Conservation (phyloP, 2,888 invertebrate genomes). For the Sphaeridia pumilis region DNA sequence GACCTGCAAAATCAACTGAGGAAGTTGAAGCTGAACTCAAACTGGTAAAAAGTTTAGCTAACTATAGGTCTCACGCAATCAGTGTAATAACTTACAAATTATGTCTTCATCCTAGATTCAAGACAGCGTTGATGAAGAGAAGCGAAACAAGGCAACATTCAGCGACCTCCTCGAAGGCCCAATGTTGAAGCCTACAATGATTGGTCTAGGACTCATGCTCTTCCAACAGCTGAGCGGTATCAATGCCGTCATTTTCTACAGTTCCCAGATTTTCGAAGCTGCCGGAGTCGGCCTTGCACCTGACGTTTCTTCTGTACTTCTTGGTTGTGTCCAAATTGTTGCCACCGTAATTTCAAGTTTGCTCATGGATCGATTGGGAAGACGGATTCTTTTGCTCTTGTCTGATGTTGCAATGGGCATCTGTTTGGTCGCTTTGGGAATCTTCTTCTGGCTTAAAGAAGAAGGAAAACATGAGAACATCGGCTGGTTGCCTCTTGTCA, state of each 20-base stretch:
- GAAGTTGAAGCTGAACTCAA: constrained; percentile 31
- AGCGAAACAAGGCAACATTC: constrained; percentile 19
- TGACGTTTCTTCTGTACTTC: constrained; percentile 47
- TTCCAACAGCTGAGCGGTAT: constrained; percentile 72
- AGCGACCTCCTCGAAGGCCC: constrained; percentile 22
- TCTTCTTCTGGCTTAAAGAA: constrained; percentile 52
- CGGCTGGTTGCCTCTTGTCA: constrained; percentile 60
- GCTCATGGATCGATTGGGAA: constrained; percentile 65
- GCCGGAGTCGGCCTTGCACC: constrained; percentile 38
- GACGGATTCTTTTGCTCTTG: constrained; percentile 62
- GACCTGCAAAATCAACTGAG: constrained; percentile 48
- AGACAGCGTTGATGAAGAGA: constrained; percentile 24
- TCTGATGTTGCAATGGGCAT: constrained; percentile 61
- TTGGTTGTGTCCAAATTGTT: constrained; percentile 47
- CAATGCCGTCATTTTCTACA: constrained; percentile 72
- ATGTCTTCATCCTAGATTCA: constrained; percentile 19
- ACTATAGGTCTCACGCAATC: too few species aligned
- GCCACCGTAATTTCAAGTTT: constrained; percentile 46
- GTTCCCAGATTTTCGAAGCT: constrained; percentile 55
- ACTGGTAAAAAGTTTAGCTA: constrained; percentile 21
- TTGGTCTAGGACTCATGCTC: constrained; percentile 66
- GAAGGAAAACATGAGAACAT: constrained; percentile 38
- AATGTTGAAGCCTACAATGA: constrained; percentile 49
- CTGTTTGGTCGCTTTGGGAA: constrained; percentile 56
- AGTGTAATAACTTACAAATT: not conserved